Percentiles rank a stretch among this genome's conserved stretches.
These are phyloP conservation scores for Brevipalpus yothersi DNA, from an alignment of 1,140 invertebrate species.

Conservation along the genomic window DNA sequence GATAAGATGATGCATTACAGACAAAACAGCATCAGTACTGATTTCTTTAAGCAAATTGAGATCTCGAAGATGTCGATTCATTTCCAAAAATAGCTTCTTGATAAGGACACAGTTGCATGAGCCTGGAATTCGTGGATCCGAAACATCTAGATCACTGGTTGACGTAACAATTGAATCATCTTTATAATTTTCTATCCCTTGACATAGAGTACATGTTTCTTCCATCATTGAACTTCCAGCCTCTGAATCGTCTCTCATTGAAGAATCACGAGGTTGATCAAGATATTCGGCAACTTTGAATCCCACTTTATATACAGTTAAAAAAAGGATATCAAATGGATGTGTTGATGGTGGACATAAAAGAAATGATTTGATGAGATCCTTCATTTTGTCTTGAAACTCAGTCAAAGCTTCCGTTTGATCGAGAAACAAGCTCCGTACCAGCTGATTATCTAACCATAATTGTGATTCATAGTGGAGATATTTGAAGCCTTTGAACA, in stretches of 20 bases:
- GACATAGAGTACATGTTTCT: background rate
- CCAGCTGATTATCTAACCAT: background rate
- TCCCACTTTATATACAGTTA: background rate
- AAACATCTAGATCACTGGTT: background rate
- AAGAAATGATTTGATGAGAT: background rate
- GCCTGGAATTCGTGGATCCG: background rate
- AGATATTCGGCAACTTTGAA: background rate
- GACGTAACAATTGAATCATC: background rate
- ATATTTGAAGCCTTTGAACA: background rate
- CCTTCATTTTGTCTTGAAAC: background rate
- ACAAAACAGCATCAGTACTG: constrained; percentile 4
- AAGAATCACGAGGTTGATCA: background rate
- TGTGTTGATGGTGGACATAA: background rate
- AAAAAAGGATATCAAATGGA: background rate
- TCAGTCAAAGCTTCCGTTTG: background rate
- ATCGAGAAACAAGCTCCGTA: background rate
- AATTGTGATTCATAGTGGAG: background rate
- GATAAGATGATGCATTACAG: constrained; percentile 4
- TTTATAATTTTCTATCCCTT: background rate
- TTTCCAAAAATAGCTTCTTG: background rate
- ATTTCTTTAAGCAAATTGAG: constrained; percentile 2
- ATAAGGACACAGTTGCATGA: background rate
- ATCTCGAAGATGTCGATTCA: background rate
- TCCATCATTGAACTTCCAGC: background rate
- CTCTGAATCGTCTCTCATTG: background rate